These are phyloP conservation scores for Protomyctophum bolini DNA, from an alignment of 2,113 vertebrate species.

Conservation along the genomic window DNA sequence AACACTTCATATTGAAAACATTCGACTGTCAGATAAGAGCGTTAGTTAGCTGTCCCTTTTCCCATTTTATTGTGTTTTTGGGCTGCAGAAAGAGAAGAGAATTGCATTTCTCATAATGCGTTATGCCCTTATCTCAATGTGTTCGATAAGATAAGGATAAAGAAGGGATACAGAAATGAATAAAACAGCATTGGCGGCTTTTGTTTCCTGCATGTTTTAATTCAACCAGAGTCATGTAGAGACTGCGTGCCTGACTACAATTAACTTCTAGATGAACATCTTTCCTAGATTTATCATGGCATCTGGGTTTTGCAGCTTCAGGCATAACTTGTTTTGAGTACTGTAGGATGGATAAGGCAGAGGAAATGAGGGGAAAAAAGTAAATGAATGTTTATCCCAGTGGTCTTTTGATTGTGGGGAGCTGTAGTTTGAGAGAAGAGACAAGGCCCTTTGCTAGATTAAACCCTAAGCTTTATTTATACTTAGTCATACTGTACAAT, in stretches of 20 bases:
- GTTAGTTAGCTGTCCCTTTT: conserved; percentile 46
- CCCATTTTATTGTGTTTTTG: conserved; percentile 41
- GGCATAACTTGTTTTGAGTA: conserved; percentile 48
- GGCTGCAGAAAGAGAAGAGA: conserved; percentile 19
- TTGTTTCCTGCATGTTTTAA: not conserved
- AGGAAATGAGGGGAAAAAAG: conserved; percentile 56
- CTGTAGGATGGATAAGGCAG: conserved; percentile 38
- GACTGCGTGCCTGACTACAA: conserved; percentile 29
- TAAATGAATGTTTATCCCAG: conserved; percentile 64
- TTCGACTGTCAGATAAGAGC: conserved; percentile 59
- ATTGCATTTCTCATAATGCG: conserved; percentile 46
- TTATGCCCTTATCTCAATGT: conserved; percentile 49
- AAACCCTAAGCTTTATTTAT: conserved; percentile 36
- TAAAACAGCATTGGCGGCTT: conserved; percentile 6
- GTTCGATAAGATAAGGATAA: conserved; percentile 43
- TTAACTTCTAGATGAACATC: conserved; percentile 36
- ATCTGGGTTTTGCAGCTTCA: conserved; percentile 30
- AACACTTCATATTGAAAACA: conserved; percentile 60
- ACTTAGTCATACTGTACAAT: no score
- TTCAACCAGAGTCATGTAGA: conserved; percentile 12
- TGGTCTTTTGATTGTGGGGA: conserved; percentile 59
- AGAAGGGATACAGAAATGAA: not conserved
- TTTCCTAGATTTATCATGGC: conserved; percentile 32
- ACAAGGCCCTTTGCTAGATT: conserved; percentile 60
- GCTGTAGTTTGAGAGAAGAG: conserved; percentile 50